Evolutionary conservation across 2,113 vertebrate species (phyloP), one percentile per base, ranked within the genome.

Genomic region (Oreocharis arfaki): DNA sequence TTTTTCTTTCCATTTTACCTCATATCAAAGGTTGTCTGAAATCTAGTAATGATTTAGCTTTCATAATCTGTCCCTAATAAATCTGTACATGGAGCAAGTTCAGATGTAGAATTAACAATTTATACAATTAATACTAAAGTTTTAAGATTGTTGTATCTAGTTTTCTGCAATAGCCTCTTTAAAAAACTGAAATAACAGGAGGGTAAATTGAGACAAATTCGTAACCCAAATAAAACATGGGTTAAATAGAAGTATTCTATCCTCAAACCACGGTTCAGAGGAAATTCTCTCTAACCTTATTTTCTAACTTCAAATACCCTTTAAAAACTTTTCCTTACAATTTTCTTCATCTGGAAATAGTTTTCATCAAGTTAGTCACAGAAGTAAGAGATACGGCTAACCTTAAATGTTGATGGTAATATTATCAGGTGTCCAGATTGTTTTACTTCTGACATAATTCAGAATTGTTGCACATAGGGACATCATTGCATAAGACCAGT

Each of bases 221-320:
- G 47, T 85, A 96, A 85, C 60, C 67, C 16, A 60, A 69, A 57
- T 35, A 33, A 70, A 80, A 59, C 3, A 1, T 30, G 83, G 63
- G 74, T 95, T 97, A 97, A 95, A 94, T 86, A 95, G 74, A 95
- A 82, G 30, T 84, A 92, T 91, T 95, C 84, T 85, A 64, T 92
- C 94, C 65, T 93, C 63, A 97, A 95, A 88, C 82, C 63, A 78
- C 56, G 49, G 85, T 74, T 94, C 80, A 95, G 94, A 95, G 89
- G 85, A 97, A 95, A 95, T 85, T 88, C 60, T 65, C 87, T 76
- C 77, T 79, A 89, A 88, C 84, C 52, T 96, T 56, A 56, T 68
- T 75, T 89, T 80, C 65, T 70, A 50, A 35, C 35, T 85, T 57
- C 30, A 76, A 44, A 84, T n/a, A 55, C 16, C 50, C 11, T 61